phyloP scores from a whole-genome alignment of 2,797 vertebrate species.

The Myiothlypis chrysogaster region DNA sequence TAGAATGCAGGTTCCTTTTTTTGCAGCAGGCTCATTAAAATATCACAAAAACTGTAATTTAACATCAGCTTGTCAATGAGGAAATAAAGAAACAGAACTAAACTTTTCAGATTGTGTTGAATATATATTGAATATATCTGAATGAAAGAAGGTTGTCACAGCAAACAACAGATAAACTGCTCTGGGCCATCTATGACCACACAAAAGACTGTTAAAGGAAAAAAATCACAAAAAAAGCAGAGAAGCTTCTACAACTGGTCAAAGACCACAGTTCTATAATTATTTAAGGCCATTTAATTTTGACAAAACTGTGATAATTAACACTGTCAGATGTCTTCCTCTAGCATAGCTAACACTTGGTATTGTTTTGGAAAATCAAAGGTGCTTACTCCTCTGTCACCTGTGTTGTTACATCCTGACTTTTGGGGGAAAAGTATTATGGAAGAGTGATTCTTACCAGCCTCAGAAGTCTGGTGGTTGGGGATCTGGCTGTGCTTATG shows the following conservation, averaged over 20 bases:
- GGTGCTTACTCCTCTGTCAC: background rate
- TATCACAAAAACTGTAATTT: background rate
- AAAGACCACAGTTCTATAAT: background rate
- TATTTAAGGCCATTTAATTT: background rate
- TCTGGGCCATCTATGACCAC: background rate
- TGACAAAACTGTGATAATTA: background rate
- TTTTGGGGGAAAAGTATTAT: background rate
- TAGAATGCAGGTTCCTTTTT: background rate
- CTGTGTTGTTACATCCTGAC: background rate
- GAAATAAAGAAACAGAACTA: background rate
- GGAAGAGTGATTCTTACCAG: background rate
- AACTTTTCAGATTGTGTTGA: background rate
- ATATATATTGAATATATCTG: background rate
- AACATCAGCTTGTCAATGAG: background rate
- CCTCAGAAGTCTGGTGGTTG: background rate
- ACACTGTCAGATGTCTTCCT: background rate
- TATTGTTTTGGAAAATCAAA: background rate
- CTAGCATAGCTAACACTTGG: background rate
- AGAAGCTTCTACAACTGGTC: background rate
- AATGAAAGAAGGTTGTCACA: background rate
- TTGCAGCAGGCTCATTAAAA: background rate
- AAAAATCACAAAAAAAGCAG: background rate
- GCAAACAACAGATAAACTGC: background rate
- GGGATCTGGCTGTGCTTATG: background rate
- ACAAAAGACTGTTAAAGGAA: background rate